Evolutionary conservation across 1,140 invertebrate genomes (phyloP), one percentile per base, ranked within the genome.

Genomic region (Drosophila parabipectinata): DNA sequence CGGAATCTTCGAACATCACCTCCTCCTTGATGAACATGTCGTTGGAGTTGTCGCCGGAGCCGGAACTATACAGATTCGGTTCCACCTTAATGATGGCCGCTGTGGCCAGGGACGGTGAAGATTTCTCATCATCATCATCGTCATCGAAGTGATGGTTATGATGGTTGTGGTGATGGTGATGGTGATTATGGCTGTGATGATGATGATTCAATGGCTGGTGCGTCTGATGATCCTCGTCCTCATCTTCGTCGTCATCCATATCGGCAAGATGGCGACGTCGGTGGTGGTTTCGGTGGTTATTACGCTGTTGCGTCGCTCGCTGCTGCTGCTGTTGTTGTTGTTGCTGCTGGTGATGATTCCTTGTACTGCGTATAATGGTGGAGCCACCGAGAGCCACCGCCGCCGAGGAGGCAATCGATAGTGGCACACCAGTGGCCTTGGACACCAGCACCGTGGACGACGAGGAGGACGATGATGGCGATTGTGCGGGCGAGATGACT

Each of bases 271-370:
- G 89, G 61, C 90, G 90, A 79, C 85, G 90, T 81, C 90, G 90
- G 77, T 90, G 90, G 85, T 91, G 85, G 58, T 90, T 91, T 91
- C 90, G 90, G 90, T 91, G 90, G 89, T 91, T 91, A 68, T 84
- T 91, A 37, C 90, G 82, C 61, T 80, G 78, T 51, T 74, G 77
- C 50, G 78, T 64, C 15, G 32, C 52, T 4, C 61, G 68, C 45
- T 79, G 78, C 15, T 77, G 75, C 30, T 78, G 62, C 30, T 72
- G 72, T 48, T 71, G 69, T 18, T 60, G 73, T 2, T 69, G 75
- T 2, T 75, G 75, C 0, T 76, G 73, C 10, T 55, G 60, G 14
- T 90, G 72, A 71, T 91, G 90, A 53, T 88, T 91, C 47, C 90
- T 87, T 44, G 90, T 91, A 54, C 90, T 91, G 14, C 90, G 82